These are phyloP conservation scores for Melitaea athalia DNA, from an alignment of 2,888 invertebrate genomes.

Conservation along the genomic window DNA sequence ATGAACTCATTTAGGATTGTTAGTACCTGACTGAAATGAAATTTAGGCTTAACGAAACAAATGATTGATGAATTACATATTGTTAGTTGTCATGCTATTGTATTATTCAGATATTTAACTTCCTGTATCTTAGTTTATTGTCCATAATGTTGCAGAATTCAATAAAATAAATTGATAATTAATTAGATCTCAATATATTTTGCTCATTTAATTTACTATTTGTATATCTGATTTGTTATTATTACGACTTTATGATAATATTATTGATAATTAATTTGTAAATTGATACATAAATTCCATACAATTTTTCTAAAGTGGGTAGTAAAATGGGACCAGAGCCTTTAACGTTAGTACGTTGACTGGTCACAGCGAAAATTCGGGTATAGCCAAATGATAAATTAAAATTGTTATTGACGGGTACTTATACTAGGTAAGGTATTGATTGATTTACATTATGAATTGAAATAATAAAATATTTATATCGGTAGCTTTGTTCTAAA, in stretches of 20 bases:
- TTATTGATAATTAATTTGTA: slow-evolving; percentile 1
- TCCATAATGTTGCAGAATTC: background rate
- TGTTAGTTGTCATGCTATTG: background rate
- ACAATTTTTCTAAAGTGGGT: background rate
- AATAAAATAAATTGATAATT: background rate
- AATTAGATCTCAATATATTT: slow-evolving; percentile 6
- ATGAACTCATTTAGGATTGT: slow-evolving; percentile 5
- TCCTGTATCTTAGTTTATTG: background rate
- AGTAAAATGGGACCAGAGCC: background rate
- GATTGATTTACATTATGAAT: no score
- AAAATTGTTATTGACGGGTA: no score
- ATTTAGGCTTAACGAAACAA: background rate
- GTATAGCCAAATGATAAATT: no score
- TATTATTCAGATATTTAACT: slow-evolving; percentile 4
- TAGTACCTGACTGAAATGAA: slow-evolving; percentile 10
- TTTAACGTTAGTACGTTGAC: background rate
- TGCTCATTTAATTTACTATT: slow-evolving; percentile 2
- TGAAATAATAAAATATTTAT: no score
- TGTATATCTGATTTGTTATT: background rate
- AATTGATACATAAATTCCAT: background rate
- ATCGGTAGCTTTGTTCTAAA: no score
- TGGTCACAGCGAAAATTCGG: background rate
- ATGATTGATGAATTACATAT: background rate
- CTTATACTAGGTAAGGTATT: no score
- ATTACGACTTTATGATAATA: background rate